Base-by-base conservation (phyloP, 1,140 invertebrate species). In the Euschistus heros region DNA sequence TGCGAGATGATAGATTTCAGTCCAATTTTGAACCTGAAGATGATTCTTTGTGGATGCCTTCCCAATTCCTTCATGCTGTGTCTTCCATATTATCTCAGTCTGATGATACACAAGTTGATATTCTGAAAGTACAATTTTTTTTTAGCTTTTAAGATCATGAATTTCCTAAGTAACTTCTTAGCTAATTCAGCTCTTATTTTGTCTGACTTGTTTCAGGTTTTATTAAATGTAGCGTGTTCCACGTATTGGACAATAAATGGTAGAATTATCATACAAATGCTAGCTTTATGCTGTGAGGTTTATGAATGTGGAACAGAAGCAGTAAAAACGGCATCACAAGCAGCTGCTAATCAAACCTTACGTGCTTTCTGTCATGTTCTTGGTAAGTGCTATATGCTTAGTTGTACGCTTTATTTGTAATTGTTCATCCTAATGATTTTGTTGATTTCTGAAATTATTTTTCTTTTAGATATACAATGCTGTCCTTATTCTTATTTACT, bases 1-100 rank as follows among this genome's bases (percentile, higher is more conserved):
- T 96, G 27, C 83, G 90, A 68, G 92, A 96, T 77, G 89, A 93
- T 73, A 80, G 91, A 66, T 94, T 95, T 73, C 91, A 93, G 71
- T 86, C 90, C n/a, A 86, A 87, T 8, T 86, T 91, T 70, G 92
- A 94, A 75, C 88, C 87, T 4, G 91, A 93, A 78, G 89, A 92
- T 75, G 92, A 94, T 76, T 91, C 89, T 0, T 77, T 91, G 44
- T 94, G 91, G 91, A 77, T 94, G 68, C 89, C 92, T 14, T 88
- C 91, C 2, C 92, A 96, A 76, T 79, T 96, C 47, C 77, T 96
- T 52, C 85, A 88, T 50, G 83, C 91, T 14, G 89, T 93, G 63
- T 83, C 85, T 54, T 87, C 87, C 0, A 86, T 93, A 69, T 80
- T 83, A 18, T 80, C 81, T 0, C 83, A 88, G 67, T 83, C 84